phyloP scores from a whole-genome alignment of 1,140 invertebrate species.

The Scaptomyza montana region DNA sequence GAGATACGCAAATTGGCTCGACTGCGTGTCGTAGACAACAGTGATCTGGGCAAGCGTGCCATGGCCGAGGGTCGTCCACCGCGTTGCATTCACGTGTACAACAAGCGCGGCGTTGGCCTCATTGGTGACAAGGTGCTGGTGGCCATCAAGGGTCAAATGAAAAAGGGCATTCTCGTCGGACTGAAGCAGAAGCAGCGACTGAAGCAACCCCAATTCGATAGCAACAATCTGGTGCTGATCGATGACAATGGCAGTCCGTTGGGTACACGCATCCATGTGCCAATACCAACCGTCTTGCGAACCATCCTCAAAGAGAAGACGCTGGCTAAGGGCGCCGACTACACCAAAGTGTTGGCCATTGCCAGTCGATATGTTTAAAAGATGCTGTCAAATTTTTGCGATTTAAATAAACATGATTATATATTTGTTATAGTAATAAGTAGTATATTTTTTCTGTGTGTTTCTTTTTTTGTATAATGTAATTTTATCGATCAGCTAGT shows the following conservation, averaged over 20 bases:
- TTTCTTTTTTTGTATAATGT: conserved; percentile 48
- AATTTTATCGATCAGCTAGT: conserved; percentile 46
- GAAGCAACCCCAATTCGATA: conserved; percentile 96
- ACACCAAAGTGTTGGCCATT: conserved; percentile 97
- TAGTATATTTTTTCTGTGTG: conserved; percentile 35
- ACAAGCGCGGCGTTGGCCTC: conserved; percentile 87
- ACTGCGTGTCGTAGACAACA: conserved; percentile 97
- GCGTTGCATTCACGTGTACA: conserved; percentile 94
- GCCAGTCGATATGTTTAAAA: conserved; percentile 95
- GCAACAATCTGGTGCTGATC: conserved; percentile 98
- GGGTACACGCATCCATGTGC: conserved; percentile 96
- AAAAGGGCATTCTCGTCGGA: conserved; percentile 97
- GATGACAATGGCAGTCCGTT: conserved; percentile 97
- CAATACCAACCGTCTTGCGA: conserved; percentile 96
- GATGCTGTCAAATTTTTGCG: neutral
- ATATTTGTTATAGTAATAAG: conserved; percentile 32
- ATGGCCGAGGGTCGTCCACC: conserved; percentile 97
- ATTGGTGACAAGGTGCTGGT: conserved; percentile 95
- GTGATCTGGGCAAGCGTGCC: conserved; percentile 95
- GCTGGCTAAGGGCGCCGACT: conserved; percentile 93
- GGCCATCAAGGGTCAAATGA: conserved; percentile 98
- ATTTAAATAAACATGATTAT: conserved; percentile 24
- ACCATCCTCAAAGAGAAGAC: conserved; percentile 93
- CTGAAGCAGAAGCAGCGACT: conserved; percentile 92
- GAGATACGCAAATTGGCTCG: conserved; percentile 90